These are phyloP conservation scores for Ennomos fuscantarius DNA, from an alignment of 2,888 invertebrate species.

Conservation along the genomic window DNA sequence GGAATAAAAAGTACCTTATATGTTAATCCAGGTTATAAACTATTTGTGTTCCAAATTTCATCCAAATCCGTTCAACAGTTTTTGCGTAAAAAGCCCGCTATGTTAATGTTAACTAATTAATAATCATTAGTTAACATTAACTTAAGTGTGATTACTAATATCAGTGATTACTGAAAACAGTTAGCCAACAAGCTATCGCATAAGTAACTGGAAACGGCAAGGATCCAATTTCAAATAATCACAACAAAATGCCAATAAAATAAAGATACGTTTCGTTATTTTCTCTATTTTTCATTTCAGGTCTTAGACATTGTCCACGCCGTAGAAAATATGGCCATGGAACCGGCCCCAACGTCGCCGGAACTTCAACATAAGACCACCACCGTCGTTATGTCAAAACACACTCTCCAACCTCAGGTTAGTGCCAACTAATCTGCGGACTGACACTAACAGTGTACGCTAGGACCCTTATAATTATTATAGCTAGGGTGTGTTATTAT, in stretches of 20 bases:
- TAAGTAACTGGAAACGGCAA: too few species aligned
- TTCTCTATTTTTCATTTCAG: conserved; percentile 61
- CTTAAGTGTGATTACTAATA: too few species aligned
- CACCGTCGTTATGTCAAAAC: conserved; percentile 97
- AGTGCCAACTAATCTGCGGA: conserved; percentile 37
- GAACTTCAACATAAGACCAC: conserved; percentile 92
- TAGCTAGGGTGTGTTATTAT: conserved; percentile 6
- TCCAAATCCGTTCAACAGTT: too few species aligned
- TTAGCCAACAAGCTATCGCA: too few species aligned
- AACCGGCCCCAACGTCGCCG: conserved; percentile 91
- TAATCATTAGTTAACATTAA: too few species aligned
- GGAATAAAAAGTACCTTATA: too few species aligned
- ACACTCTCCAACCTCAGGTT: conserved; percentile 92
- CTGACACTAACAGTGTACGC: conserved; percentile 7
- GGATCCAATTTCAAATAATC: background rate
- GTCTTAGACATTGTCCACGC: conserved; percentile 96
- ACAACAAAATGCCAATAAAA: background rate
- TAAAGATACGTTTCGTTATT: background rate
- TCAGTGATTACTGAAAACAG: too few species aligned
- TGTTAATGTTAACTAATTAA: too few species aligned
- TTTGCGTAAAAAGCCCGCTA: too few species aligned
- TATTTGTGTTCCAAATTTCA: too few species aligned
- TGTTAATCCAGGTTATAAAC: too few species aligned
- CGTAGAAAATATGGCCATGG: conserved; percentile 91
- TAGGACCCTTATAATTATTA: background rate